Conservation (phyloP, 2,888 invertebrate species). For the Mechanitis mazaeus region DNA sequence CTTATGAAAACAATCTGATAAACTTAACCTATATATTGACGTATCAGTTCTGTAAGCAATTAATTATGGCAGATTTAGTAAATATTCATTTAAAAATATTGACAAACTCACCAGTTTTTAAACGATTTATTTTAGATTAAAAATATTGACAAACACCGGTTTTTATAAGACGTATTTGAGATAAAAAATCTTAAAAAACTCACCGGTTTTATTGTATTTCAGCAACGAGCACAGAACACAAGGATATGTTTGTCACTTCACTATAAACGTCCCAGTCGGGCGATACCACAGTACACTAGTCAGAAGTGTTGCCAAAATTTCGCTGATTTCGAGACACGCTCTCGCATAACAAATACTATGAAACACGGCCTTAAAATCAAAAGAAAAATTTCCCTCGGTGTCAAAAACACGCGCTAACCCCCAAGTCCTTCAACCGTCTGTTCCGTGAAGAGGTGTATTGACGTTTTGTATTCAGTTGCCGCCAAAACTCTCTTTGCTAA, state of each 20-base stretch:
- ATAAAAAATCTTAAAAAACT: not conserved
- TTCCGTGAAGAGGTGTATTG: conserved; percentile 42
- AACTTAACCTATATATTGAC: conserved; percentile 11
- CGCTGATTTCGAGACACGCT: conserved; percentile 50
- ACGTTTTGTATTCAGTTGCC: conserved; percentile 64
- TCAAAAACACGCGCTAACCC: conserved; percentile 50
- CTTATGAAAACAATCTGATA: conserved; percentile 18
- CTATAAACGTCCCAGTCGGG: conserved; percentile 50
- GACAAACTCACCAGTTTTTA: not conserved
- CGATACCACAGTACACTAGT: conserved; percentile 40
- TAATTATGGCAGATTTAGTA: too few species aligned
- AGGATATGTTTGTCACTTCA: conserved; percentile 31
- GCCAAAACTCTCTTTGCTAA: conserved; percentile 70
- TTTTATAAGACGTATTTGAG: not conserved
- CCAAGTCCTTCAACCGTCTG: conserved; percentile 50
- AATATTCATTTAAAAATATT: too few species aligned
- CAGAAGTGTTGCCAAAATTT: conserved; percentile 63
- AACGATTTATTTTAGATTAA: too few species aligned
- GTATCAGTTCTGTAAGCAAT: conserved; percentile 3
- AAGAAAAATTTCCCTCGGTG: conserved; percentile 42
- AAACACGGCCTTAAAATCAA: conserved; percentile 42
- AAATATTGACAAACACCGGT: not conserved
- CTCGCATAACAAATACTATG: conserved; percentile 57
- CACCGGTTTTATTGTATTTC: not conserved
- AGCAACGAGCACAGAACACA: conserved; percentile 19